phyloP scores from a whole-genome alignment of 1,140 invertebrate genomes.

The Lordiphosa collinella region DNA sequence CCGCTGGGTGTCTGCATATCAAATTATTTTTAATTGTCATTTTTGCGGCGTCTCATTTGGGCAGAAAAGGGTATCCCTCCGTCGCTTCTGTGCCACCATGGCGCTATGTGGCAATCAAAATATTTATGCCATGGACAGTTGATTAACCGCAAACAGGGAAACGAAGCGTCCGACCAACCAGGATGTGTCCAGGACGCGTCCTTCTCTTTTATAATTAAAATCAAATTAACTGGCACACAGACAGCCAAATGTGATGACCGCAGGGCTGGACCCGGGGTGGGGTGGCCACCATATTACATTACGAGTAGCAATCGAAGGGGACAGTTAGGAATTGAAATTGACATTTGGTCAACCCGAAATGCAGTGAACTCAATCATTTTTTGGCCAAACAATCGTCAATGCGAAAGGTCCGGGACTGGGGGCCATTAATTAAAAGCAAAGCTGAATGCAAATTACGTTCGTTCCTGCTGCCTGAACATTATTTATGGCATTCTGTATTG shows the following conservation, averaged over 20 bases:
- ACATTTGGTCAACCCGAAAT: slow-evolving; percentile 41
- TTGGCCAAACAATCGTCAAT: slow-evolving; percentile 11
- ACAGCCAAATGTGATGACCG: neutral
- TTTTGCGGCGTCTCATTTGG: slow-evolving; percentile 43
- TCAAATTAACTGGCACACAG: slow-evolving; percentile 61
- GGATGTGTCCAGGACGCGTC: slow-evolving; percentile 4
- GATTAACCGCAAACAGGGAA: slow-evolving; percentile 65
- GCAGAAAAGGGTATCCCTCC: slow-evolving; percentile 4
- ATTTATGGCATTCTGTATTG: too few species aligned
- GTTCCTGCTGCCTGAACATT: too few species aligned
- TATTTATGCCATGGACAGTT: slow-evolving; percentile 67
- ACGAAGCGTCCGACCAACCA: slow-evolving; percentile 18
- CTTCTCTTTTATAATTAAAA: slow-evolving; percentile 68
- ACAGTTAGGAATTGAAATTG: slow-evolving; percentile 36
- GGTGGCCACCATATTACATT: slow-evolving; percentile 27
- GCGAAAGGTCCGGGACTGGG: neutral
- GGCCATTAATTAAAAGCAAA: slow-evolving; percentile 1
- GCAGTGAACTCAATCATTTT: slow-evolving; percentile 11
- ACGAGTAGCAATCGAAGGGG: slow-evolving; percentile 20
- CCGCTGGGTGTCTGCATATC: slow-evolving; percentile 53
- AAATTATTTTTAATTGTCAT: slow-evolving; percentile 77
- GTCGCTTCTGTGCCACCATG: neutral
- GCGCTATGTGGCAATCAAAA: slow-evolving; percentile 52
- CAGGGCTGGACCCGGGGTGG: neutral
- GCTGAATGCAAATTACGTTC: neutral